phyloP scores from a whole-genome alignment of 1,140 invertebrate genomes.

The Bombus impatiens region DNA sequence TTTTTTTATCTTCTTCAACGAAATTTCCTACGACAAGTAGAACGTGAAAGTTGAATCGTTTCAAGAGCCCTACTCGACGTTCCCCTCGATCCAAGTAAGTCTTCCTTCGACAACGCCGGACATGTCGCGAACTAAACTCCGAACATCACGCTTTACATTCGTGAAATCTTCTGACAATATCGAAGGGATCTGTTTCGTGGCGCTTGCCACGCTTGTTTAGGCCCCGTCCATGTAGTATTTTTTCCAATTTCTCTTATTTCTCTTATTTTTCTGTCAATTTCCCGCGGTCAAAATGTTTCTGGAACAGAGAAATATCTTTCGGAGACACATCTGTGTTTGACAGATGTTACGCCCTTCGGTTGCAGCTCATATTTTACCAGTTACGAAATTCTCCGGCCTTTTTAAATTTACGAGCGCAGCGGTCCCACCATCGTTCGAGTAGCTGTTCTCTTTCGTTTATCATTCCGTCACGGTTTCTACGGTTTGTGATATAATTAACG shows the following conservation, averaged over 20 bases:
- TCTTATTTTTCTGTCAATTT: too few relatives aligned
- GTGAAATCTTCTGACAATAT: neutral
- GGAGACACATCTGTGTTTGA: neutral
- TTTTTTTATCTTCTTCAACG: neutral
- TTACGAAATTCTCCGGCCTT: neutral
- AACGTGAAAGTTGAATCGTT: conserved; percentile 26
- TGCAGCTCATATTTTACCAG: neutral
- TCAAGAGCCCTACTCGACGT: neutral
- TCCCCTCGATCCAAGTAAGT: conserved; percentile 6
- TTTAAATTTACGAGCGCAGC: neutral
- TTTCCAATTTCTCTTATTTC: neutral
- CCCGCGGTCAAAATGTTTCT: neutral
- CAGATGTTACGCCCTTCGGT: neutral
- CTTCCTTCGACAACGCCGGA: conserved; percentile 12
- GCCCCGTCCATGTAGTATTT: too few relatives aligned
- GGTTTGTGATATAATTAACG: too few relatives aligned
- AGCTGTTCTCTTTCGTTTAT: neutral
- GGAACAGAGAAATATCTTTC: too few relatives aligned
- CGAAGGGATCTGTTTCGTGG: neutral
- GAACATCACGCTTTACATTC: neutral
- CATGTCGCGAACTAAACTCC: neutral
- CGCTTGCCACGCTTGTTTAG: neutral
- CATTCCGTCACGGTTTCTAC: neutral
- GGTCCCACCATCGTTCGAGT: fast-evolving
- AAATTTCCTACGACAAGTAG: neutral